Evolutionary conservation across 2,113 vertebrate species (phyloP).

Genomic region (Egretta garzetta): DNA sequence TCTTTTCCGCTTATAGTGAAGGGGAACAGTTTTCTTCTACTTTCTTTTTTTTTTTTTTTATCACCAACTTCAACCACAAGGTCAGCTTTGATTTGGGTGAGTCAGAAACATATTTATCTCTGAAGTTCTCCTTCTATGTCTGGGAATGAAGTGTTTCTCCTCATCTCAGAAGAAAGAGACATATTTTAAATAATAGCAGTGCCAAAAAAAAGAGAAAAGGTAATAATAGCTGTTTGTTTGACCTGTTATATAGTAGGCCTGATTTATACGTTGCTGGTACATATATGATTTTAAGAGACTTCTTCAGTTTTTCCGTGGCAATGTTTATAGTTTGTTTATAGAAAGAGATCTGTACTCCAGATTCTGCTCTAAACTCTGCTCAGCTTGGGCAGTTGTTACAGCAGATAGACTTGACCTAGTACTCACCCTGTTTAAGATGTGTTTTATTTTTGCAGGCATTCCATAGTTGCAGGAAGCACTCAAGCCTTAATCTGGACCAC

Average conservation of each 20-base stretch:
- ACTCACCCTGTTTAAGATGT: slow-evolving; percentile 33
- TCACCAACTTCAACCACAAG: slow-evolving; percentile 20
- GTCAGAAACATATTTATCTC: slow-evolving; percentile 53
- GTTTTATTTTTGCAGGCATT: slow-evolving; percentile 44
- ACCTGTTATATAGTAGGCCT: neutral
- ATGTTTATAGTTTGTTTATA: neutral
- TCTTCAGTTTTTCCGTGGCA: neutral
- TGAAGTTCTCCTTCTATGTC: slow-evolving; percentile 25
- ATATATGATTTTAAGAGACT: neutral
- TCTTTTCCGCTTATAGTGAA: slow-evolving; percentile 8
- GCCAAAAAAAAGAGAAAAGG: neutral
- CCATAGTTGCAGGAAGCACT: slow-evolving; percentile 27
- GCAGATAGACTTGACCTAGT: neutral
- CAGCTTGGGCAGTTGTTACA: neutral
- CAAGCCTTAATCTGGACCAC: slow-evolving; percentile 23
- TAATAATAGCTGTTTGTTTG: slow-evolving; percentile 5
- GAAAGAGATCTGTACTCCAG: neutral
- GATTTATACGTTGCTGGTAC: neutral
- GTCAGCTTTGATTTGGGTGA: slow-evolving; percentile 59
- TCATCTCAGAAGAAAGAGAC: slow-evolving; percentile 10
- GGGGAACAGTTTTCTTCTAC: neutral
- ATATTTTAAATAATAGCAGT: neutral
- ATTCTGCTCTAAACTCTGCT: neutral
- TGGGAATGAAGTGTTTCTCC: slow-evolving; percentile 28
- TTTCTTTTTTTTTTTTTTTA: neutral